Conservation (phyloP, 1,140 invertebrate genomes). For the Achatina immaculata region DNA sequence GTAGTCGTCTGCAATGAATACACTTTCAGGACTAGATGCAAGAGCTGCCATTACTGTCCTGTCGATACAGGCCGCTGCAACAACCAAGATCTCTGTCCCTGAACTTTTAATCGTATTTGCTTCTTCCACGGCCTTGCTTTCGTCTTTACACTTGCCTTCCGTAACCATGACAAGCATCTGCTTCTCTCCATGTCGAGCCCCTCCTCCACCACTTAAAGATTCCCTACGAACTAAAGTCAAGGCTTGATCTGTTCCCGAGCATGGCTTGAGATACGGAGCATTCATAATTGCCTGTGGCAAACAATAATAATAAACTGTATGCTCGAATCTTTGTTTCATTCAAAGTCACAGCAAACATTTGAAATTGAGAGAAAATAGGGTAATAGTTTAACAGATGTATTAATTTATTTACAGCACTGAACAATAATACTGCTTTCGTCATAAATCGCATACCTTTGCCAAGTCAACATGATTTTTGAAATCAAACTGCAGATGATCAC, state of each 20-base stretch:
- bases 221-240: background rate
- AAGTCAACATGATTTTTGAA: background rate
- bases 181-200: background rate
- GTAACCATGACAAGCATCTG: slow-evolving; percentile 4
- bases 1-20: slow-evolving; percentile 1
- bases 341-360: background rate
- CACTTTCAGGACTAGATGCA: background rate
- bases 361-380: background rate
- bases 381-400: background rate
- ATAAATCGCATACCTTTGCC: background rate
- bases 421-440: background rate
- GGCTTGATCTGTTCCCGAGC: background rate
- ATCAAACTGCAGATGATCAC: background rate
- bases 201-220: background rate
- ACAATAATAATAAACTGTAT: background rate
- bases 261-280: background rate
- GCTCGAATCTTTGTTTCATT: background rate
- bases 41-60: background rate
- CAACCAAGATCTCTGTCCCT: background rate
- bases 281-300: background rate
- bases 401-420: background rate
- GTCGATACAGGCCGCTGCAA: background rate
- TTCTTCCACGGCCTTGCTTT: background rate
- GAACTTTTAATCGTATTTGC: background rate
- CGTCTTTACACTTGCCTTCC: background rate